phyloP scores from a whole-genome alignment of 2,797 vertebrate genomes.

The Phoeniculus purpureus region DNA sequence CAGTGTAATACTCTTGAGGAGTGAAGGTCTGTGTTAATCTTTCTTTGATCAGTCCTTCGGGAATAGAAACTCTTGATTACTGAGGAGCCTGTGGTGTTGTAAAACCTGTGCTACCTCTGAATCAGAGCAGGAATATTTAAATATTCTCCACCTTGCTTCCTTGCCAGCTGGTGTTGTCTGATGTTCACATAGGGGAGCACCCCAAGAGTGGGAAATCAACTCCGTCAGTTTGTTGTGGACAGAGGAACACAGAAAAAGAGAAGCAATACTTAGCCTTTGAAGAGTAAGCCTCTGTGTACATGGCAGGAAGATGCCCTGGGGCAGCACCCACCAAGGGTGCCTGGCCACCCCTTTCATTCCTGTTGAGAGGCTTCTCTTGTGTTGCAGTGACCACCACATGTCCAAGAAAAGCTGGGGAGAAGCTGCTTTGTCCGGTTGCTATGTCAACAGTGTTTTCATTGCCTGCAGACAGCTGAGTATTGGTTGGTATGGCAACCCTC shows the following conservation, averaged over 20 bases:
- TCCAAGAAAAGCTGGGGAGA: neutral
- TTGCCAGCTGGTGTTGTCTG: neutral
- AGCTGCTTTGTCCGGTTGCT: conserved; percentile 49
- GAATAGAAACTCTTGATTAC: neutral
- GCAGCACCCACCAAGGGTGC: neutral
- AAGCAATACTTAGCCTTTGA: neutral
- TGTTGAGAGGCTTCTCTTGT: neutral
- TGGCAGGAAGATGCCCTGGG: neutral
- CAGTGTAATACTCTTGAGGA: neutral
- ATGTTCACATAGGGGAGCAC: neutral
- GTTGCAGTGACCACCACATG: neutral
- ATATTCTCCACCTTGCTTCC: neutral
- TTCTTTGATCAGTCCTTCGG: neutral
- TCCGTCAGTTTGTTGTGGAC: neutral
- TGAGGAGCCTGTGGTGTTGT: neutral
- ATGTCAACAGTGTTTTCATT: conserved; percentile 53
- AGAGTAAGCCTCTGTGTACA: rapidly evolving
- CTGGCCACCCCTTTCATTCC: neutral
- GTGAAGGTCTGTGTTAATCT: neutral
- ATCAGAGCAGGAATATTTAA: neutral
- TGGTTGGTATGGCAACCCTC: conserved; percentile 71
- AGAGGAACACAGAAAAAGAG: neutral
- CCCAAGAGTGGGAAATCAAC: neutral
- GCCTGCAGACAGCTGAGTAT: neutral
- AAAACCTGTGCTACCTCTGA: neutral